These are phyloP conservation scores for Alectoris magna DNA, from an alignment of 2,797 vertebrate genomes.

Conservation along the genomic window DNA sequence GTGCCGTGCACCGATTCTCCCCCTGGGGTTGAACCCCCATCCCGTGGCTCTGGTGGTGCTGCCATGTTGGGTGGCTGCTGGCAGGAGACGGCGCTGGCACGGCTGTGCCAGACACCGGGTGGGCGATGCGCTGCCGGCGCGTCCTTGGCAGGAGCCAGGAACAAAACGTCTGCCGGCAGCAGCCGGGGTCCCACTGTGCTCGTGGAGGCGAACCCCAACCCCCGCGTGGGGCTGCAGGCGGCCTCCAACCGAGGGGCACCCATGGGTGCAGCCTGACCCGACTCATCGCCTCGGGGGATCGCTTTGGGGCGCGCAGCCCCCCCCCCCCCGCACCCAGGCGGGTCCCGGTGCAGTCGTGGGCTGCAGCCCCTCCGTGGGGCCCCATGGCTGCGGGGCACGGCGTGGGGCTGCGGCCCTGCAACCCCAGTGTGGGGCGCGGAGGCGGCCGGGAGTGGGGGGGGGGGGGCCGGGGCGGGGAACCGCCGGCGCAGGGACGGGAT, in stretches of 20 bases:
- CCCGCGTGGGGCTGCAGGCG: fast-evolving
- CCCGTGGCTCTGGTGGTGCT: fast-evolving
- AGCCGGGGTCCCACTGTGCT: not conserved
- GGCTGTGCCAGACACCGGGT: constrained; percentile 61
- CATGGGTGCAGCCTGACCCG: not conserved
- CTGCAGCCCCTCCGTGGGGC: not conserved
- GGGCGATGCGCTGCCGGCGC: constrained; percentile 28
- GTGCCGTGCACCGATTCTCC: fast-evolving
- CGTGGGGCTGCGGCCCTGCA: not conserved
- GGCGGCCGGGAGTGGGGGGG: not conserved
- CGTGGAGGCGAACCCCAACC: not conserved
- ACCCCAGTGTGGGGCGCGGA: not conserved
- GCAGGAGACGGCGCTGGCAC: not conserved
- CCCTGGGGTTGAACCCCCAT: not conserved
- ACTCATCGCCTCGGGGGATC: not conserved
- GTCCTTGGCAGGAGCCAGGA: constrained; percentile 47
- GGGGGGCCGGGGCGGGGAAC: not conserved
- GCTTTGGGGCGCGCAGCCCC: not conserved
- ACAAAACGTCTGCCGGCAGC: constrained; percentile 1
- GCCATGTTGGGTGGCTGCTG: not conserved
- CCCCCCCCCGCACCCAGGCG: fast-evolving
- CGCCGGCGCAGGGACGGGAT: constrained; percentile 39
- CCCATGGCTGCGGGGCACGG: not conserved
- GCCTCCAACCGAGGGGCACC: not conserved
- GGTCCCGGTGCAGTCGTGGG: not conserved